Percentiles rank a stretch among this genome's conserved stretches.
phyloP scores from a whole-genome alignment of 1,140 invertebrate species.

The Drosophila elegans region DNA sequence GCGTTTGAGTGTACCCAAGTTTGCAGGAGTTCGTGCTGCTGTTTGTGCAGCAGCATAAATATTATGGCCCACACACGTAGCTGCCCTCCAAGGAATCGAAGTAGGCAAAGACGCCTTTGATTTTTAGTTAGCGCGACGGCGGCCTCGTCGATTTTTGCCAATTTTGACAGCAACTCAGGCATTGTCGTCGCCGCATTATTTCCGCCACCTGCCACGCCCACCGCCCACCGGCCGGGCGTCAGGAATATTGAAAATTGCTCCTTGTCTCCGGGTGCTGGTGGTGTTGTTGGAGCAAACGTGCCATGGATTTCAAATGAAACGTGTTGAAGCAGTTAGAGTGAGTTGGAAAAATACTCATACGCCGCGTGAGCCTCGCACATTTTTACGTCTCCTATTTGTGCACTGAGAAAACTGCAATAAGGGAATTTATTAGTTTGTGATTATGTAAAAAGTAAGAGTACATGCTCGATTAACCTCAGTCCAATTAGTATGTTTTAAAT shows the following conservation, averaged over 20 bases:
- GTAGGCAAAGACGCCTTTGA: slow-evolving; percentile 63
- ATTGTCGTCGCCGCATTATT: slow-evolving; percentile 69
- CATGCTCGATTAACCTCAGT: too few species aligned
- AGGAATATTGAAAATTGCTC: slow-evolving; percentile 76
- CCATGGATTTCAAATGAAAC: slow-evolving; percentile 81
- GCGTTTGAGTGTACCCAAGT: slow-evolving; percentile 21
- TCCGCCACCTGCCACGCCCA: slow-evolving; percentile 73
- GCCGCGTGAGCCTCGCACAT: slow-evolving; percentile 67
- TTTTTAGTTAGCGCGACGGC: slow-evolving; percentile 73
- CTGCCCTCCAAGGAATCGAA: slow-evolving; percentile 37
- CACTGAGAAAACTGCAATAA: slow-evolving; percentile 6
- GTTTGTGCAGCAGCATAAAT: slow-evolving; percentile 48
- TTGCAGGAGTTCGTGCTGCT: slow-evolving; percentile 12
- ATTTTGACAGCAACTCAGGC: slow-evolving; percentile 69
- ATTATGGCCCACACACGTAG: slow-evolving; percentile 72
- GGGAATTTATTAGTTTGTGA: not conserved
- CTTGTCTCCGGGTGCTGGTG: slow-evolving; percentile 42
- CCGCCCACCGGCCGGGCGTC: slow-evolving; percentile 10
- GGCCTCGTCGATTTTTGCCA: slow-evolving; percentile 72
- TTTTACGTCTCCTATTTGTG: slow-evolving; percentile 57
- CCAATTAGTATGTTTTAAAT: too few species aligned
- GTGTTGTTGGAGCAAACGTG: slow-evolving; percentile 63
- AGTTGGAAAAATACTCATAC: slow-evolving; percentile 70
- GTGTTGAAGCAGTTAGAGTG: slow-evolving; percentile 50
- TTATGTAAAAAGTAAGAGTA: too few species aligned